These are phyloP conservation scores for Muschampia plurimacula DNA, from an alignment of 2,888 invertebrate species.

Conservation along the genomic window DNA sequence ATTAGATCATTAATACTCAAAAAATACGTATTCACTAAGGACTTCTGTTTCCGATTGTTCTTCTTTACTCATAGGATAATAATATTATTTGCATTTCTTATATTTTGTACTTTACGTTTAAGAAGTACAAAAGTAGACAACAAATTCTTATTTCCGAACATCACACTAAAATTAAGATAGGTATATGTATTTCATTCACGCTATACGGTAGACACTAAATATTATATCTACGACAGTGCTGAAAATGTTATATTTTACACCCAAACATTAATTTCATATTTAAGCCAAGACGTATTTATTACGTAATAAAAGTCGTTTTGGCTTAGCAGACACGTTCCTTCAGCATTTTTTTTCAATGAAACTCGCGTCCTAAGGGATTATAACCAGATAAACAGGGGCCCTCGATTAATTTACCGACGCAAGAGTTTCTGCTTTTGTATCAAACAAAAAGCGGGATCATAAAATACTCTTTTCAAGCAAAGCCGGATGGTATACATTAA, in stretches of 20 bases:
- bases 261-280: slow-evolving; percentile 15
- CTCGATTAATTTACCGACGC: slow-evolving; percentile 56
- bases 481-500: slow-evolving; percentile 33
- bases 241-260: slow-evolving; percentile 14
- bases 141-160: background rate
- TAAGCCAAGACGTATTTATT: slow-evolving; percentile 21
- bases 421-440: slow-evolving; percentile 40
- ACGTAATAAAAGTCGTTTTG: slow-evolving; percentile 21
- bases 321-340: slow-evolving; percentile 1
- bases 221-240: background rate
- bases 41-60: no score
- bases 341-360: slow-evolving; percentile 31
- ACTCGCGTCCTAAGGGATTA: slow-evolving; percentile 50
- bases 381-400: slow-evolving; percentile 50
- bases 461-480: slow-evolving; percentile 30
- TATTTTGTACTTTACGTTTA: no score
- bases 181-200: slow-evolving; percentile 1
- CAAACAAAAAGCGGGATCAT: slow-evolving; percentile 24
- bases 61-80: no score
- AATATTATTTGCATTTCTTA: no score
- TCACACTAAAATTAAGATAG: background rate
- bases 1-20: no score
- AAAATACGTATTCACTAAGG: no score
- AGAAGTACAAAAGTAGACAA: background rate
- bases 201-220: background rate